Conservation (phyloP, 92 coral and sea anemone genomes). For the Umimayanthus chanpuru region DNA sequence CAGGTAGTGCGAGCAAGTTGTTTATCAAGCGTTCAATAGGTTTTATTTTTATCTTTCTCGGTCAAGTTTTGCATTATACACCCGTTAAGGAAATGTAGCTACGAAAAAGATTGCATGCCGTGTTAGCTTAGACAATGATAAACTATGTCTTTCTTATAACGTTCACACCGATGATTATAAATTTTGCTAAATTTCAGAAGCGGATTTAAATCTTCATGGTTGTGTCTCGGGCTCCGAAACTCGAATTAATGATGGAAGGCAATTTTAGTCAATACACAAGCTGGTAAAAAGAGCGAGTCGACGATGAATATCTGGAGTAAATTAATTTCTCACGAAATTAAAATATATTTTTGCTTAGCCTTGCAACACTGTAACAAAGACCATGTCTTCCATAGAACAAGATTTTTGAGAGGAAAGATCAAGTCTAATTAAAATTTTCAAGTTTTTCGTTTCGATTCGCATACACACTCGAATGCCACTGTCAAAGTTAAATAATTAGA, state of each 20-base stretch:
- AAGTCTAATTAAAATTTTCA: constrained; percentile 9
- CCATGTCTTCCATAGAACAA: background rate
- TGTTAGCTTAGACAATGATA: background rate
- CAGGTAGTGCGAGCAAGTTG: background rate
- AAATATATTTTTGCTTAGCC: background rate
- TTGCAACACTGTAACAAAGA: background rate
- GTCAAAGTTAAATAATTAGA: constrained; percentile 17
- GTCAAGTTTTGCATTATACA: background rate
- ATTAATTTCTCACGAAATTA: constrained; percentile 18
- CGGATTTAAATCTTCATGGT: background rate
- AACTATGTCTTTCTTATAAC: background rate
- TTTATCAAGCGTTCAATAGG: background rate
- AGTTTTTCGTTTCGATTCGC: constrained; percentile 1
- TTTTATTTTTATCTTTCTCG: background rate
- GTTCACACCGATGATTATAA: background rate
- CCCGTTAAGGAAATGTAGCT: constrained; percentile 7
- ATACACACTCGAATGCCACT: background rate
- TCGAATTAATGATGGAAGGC: background rate
- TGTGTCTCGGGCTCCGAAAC: background rate
- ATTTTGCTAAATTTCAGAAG: background rate
- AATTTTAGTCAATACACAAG: background rate
- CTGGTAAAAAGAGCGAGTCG: background rate
- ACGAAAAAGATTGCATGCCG: background rate
- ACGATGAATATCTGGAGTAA: background rate
- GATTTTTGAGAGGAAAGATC: background rate